Conservation (phyloP, 2,888 invertebrate species). For the Mimumesa dahlbomi region DNA sequence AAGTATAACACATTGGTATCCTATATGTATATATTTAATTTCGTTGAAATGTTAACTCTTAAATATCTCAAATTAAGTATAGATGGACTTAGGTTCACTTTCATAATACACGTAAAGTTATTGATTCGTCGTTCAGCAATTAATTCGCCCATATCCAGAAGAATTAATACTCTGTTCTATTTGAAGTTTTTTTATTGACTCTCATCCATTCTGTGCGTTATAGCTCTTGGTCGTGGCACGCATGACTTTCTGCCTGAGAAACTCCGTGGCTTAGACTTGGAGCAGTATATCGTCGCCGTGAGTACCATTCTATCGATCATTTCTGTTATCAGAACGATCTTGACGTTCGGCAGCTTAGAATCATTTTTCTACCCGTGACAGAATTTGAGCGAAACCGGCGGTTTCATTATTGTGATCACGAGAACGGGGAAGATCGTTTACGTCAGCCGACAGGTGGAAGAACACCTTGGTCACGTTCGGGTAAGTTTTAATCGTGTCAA, state of each 20-base stretch:
- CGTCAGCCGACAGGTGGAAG: conserved; percentile 91
- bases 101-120: no score
- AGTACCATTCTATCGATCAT: conserved; percentile 61
- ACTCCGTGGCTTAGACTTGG: conserved; percentile 76
- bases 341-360: conserved; percentile 10
- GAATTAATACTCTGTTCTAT: no score
- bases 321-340: conserved; percentile 15
- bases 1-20: no score
- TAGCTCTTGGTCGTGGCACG: conserved; percentile 72
- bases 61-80: no score
- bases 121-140: no score
- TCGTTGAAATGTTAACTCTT: no score
- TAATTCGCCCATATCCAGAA: no score
- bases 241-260: conserved; percentile 67
- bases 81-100: no score
- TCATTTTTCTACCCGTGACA: conserved; percentile 42
- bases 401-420: conserved; percentile 90
- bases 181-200: no score
- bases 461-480: conserved; percentile 92
- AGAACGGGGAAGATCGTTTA: conserved; percentile 91
- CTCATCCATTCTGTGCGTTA: conserved; percentile 1
- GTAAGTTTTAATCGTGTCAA: conserved; percentile 81
- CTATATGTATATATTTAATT: no score
- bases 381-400: conserved; percentile 83
- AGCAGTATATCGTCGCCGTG: conserved; percentile 79